These are phyloP conservation scores for Drosophila lacicola DNA, from an alignment of 2,888 invertebrate genomes.

Conservation along the genomic window DNA sequence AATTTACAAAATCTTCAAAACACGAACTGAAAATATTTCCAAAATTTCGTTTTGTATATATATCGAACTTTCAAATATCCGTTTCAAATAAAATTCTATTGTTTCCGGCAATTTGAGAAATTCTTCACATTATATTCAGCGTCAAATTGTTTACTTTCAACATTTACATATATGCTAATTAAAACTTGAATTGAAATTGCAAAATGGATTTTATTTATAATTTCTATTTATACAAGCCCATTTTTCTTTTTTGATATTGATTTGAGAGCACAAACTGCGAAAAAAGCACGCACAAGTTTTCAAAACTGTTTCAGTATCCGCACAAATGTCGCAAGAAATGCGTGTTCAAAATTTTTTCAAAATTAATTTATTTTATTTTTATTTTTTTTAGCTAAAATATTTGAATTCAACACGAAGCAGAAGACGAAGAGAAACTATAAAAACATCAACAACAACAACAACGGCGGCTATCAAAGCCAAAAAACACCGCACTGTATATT, in stretches of 20 bases:
- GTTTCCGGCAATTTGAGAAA: conserved; percentile 16
- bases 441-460: conserved; percentile 37
- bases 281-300: conserved; percentile 56
- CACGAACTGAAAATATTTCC: too few species aligned
- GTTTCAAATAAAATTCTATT: conserved; percentile 7
- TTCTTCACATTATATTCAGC: conserved; percentile 3
- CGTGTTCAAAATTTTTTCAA: conserved; percentile 31
- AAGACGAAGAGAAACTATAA: conserved; percentile 14
- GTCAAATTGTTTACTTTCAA: conserved; percentile 20
- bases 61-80: conserved; percentile 1
- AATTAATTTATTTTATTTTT: conserved; percentile 25
- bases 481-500: conserved; percentile 31
- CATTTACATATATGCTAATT: conserved; percentile 40
- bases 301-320: conserved; percentile 16
- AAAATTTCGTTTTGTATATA: not conserved
- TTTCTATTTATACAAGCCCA: conserved; percentile 32
- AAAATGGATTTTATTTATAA: conserved; percentile 17
- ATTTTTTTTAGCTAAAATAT: conserved; percentile 42
- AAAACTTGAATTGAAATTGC: conserved; percentile 14
- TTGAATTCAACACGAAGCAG: conserved; percentile 51
- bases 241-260: conserved; percentile 21
- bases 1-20: not conserved
- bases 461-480: conserved; percentile 23
- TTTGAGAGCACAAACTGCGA: conserved; percentile 31
- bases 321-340: conserved; percentile 54